A percentile compares a stretch with the other conserved stretches of the same genome.
Evolutionary conservation across 2,113 vertebrate genomes (phyloP).

Genomic region (Cichladusa arquata): DNA sequence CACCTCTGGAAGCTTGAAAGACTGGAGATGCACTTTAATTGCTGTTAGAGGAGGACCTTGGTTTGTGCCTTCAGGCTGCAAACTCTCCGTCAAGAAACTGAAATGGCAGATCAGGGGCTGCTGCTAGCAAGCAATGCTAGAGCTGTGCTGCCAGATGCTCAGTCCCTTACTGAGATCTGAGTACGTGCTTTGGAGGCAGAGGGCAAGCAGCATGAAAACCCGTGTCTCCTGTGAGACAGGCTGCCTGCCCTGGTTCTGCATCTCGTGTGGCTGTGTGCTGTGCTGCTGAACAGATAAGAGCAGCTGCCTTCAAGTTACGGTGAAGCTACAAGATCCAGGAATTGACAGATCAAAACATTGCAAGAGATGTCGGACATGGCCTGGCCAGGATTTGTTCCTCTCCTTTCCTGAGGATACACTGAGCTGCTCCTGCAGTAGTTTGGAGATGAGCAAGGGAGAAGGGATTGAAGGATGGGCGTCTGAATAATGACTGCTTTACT

Average conservation of each 20-base stretch:
- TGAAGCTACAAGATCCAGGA: background rate
- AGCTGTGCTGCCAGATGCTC: background rate
- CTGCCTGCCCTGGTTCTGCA: background rate
- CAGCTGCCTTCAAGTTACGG: background rate
- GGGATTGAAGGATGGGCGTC: background rate
- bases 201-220: background rate
- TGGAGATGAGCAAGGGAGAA: background rate
- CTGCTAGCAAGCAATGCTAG: background rate
- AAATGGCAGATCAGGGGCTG: background rate
- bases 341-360: background rate
- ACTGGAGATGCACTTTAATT: background rate
- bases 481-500: background rate
- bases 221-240: background rate
- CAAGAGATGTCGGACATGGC: fast-evolving
- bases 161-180: background rate
- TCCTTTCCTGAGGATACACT: background rate
- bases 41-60: background rate
- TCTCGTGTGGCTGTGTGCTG: background rate
- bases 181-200: background rate
- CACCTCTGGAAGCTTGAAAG: conserved; percentile 1
- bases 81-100: background rate
- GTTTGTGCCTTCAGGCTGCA: conserved; percentile 21
- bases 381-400: background rate
- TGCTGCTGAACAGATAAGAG: background rate
- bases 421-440: background rate